Evolutionary conservation across 2,113 vertebrate species (phyloP).

Genomic region (Hippopotamus amphibius): DNA sequence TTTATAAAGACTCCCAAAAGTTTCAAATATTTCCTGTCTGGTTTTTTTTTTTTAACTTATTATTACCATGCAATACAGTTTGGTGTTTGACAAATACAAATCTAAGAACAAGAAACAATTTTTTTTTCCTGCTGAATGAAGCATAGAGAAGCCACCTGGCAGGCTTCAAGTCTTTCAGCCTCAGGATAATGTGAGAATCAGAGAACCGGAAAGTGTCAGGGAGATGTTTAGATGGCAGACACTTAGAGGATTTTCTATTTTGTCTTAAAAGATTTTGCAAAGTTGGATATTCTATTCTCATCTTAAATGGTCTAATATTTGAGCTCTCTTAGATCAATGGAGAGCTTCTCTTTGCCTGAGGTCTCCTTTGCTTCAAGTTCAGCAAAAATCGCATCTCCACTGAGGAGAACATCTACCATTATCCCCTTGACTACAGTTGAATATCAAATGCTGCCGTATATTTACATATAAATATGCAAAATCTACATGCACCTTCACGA

Average conservation of each 20-base stretch:
- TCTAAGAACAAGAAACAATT: not conserved
- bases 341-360: not conserved
- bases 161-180: not conserved
- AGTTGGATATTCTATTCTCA: not conserved
- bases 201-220: not conserved
- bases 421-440: not conserved
- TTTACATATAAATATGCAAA: not conserved
- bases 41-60: not conserved
- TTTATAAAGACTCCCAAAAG: not conserved
- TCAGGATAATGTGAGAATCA: not conserved
- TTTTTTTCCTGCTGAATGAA: not conserved
- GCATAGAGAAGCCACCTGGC: not conserved
- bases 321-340: not conserved
- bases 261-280: not conserved
- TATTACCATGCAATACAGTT: not conserved
- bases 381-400: not conserved
- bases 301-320: not conserved
- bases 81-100: slow-evolving; percentile 17
- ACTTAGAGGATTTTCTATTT: not conserved
- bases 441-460: not conserved
- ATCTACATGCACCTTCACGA: not conserved
- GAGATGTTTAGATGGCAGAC: not conserved
- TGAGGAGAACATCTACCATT: not conserved
- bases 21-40: not conserved
- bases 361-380: not conserved